These are phyloP conservation scores for Leptopilina myrica DNA, from an alignment of 2,888 invertebrate genomes.

Conservation along the genomic window DNA sequence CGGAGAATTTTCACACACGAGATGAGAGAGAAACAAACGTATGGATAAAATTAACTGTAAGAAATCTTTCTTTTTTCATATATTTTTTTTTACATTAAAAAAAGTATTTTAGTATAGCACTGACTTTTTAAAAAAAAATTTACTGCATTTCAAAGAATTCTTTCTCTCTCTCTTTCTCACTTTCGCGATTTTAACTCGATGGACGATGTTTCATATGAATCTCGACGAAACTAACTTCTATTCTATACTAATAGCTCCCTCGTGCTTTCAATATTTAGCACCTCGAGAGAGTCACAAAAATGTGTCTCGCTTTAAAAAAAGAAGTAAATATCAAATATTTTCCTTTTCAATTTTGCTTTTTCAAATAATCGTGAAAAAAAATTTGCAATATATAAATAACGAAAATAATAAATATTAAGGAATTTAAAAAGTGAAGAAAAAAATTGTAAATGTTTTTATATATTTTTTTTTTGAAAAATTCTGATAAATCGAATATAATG, in stretches of 20 bases:
- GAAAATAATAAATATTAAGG: no score
- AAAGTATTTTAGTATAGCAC: background rate
- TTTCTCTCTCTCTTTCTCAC: no score
- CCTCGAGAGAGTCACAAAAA: conserved; percentile 2
- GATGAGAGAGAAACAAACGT: background rate
- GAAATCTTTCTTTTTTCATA: background rate
- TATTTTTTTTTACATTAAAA: no score
- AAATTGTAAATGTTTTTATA: no score
- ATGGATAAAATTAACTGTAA: background rate
- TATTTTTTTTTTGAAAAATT: no score
- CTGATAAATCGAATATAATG: background rate
- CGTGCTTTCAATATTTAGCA: conserved; percentile 13
- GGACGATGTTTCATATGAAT: conserved; percentile 27
- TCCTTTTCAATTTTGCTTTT: background rate
- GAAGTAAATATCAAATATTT: background rate
- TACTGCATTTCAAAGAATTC: conserved; percentile 13
- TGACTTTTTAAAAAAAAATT: conserved; percentile 4
- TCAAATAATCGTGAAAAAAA: background rate
- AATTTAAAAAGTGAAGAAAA: no score
- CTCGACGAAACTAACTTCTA: conserved; percentile 10
- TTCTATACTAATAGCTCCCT: conserved; percentile 35
- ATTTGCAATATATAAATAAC: background rate
- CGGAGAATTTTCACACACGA: background rate
- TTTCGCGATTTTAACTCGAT: conserved; percentile 5
- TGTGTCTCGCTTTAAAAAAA: background rate